A percentile compares a stretch with the other conserved stretches of the same genome.
phyloP scores from a whole-genome alignment of 2,113 vertebrate genomes.

The Onychostruthus taczanowskii region DNA sequence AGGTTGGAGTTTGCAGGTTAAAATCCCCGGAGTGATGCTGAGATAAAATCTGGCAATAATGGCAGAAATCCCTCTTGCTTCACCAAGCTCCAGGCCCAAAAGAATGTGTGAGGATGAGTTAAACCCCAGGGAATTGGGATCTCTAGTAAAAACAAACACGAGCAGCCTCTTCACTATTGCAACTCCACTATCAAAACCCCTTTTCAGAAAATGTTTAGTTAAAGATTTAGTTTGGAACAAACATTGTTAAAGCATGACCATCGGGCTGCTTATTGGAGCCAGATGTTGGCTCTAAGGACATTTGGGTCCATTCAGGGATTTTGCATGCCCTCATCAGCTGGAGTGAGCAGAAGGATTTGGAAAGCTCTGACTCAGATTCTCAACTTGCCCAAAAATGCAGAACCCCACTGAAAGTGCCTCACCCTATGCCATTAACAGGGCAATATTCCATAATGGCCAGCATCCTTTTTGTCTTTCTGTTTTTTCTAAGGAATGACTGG shows the following conservation, averaged over 20 bases:
- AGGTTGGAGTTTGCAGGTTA: not conserved
- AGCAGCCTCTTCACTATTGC: conserved; percentile 42
- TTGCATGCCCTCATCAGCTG: conserved; percentile 75
- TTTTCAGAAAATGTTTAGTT: conserved; percentile 69
- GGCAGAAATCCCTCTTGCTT: not conserved
- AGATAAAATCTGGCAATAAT: not conserved
- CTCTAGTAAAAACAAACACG: conserved; percentile 60
- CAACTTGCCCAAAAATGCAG: conserved; percentile 49
- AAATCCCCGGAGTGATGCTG: not conserved
- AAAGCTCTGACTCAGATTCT: conserved; percentile 57
- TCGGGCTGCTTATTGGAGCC: conserved; percentile 79
- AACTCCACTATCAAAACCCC: conserved; percentile 49
- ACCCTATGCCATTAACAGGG: conserved; percentile 3
- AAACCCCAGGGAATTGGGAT: conserved; percentile 39
- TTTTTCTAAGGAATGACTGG: not conserved
- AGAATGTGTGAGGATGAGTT: conserved; percentile 59
- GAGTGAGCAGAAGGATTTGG: conserved; percentile 66
- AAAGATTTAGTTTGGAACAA: conserved; percentile 58
- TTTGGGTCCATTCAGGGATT: conserved; percentile 75
- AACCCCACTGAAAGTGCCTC: conserved; percentile 20
- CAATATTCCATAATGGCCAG: not conserved
- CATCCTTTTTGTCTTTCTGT: not conserved
- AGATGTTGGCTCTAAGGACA: conserved; percentile 77
- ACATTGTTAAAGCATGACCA: conserved; percentile 65
- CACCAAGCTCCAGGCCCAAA: not conserved